phyloP scores from a whole-genome alignment of 2,113 vertebrate species.

The Chionodraco myersi region DNA sequence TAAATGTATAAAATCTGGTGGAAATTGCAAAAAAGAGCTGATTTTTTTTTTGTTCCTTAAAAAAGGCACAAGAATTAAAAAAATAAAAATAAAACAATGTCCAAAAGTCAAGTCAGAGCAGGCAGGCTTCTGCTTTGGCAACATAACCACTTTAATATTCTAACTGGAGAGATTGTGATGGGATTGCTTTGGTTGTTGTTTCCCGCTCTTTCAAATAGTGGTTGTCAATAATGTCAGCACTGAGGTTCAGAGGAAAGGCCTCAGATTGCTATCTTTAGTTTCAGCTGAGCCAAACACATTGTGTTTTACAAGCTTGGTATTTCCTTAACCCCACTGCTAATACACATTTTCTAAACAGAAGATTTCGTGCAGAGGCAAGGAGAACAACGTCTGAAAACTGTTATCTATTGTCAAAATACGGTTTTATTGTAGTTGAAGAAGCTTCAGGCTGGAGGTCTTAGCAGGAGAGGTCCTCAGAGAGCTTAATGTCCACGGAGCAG shows the following conservation, averaged over 20 bases:
- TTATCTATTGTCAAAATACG: background rate
- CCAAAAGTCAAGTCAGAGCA: slow-evolving; percentile 70
- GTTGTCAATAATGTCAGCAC: slow-evolving; percentile 40
- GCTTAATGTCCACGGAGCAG: slow-evolving; percentile 86
- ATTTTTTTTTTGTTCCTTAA: slow-evolving; percentile 58
- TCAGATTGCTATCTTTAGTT: slow-evolving; percentile 36
- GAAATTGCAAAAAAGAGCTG: slow-evolving; percentile 53
- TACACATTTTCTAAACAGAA: slow-evolving; percentile 34
- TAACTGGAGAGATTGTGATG: slow-evolving; percentile 56
- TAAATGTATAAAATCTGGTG: slow-evolving; percentile 69
- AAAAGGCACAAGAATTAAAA: slow-evolving; percentile 77
- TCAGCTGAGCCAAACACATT: slow-evolving; percentile 12
- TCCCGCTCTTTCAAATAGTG: slow-evolving; percentile 39
- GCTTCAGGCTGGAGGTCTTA: background rate
- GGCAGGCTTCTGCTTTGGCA: slow-evolving; percentile 76
- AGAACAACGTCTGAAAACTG: slow-evolving; percentile 24
- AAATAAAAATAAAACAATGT: background rate
- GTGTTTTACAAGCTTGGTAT: slow-evolving; percentile 35
- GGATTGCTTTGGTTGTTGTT: slow-evolving; percentile 61
- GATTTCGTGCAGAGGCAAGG: slow-evolving; percentile 26
- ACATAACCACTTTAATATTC: slow-evolving; percentile 56
- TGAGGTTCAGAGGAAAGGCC: slow-evolving; percentile 39
- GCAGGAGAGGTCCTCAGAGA: slow-evolving; percentile 12
- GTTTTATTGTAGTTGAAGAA: slow-evolving; percentile 4
- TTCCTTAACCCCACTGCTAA: slow-evolving; percentile 25